phyloP scores from a whole-genome alignment of 2,888 invertebrate species.

The Zygogramma bicolorata region DNA sequence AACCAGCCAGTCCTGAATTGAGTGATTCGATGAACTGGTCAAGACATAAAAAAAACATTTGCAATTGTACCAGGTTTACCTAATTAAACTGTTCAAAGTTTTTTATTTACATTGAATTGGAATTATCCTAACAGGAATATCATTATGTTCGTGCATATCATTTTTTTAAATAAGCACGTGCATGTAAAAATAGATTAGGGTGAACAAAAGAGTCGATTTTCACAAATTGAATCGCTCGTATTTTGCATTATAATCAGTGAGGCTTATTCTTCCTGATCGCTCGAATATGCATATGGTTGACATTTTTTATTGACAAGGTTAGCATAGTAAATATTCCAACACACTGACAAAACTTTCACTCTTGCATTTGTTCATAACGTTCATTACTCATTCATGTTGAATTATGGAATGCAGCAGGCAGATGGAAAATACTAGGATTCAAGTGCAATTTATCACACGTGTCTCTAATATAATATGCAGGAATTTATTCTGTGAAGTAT shows the following conservation, averaged over 20 bases:
- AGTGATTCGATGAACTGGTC: background rate
- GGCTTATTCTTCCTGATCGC: background rate
- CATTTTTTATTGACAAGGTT: constrained; percentile 52
- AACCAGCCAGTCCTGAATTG: too few species aligned
- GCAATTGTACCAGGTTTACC: background rate
- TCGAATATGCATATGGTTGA: constrained; percentile 35
- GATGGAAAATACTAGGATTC: background rate
- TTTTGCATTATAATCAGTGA: constrained; percentile 1
- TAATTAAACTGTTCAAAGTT: background rate
- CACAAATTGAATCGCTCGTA: constrained; percentile 4
- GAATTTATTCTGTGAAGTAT: too few species aligned
- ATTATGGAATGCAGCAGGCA: background rate
- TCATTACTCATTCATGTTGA: background rate
- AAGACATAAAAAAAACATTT: background rate
- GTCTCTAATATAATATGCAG: too few species aligned
- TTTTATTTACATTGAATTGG: background rate
- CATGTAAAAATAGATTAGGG: background rate
- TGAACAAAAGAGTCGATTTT: background rate
- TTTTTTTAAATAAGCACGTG: background rate
- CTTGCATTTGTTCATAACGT: background rate
- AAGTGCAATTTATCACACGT: too few species aligned
- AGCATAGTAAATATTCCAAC: constrained; percentile 23
- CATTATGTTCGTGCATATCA: background rate
- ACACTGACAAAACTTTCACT: constrained; percentile 22
- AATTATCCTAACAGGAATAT: background rate